Base-by-base conservation (phyloP, 2,113 vertebrate genomes). In the Python bivittatus region DNA sequence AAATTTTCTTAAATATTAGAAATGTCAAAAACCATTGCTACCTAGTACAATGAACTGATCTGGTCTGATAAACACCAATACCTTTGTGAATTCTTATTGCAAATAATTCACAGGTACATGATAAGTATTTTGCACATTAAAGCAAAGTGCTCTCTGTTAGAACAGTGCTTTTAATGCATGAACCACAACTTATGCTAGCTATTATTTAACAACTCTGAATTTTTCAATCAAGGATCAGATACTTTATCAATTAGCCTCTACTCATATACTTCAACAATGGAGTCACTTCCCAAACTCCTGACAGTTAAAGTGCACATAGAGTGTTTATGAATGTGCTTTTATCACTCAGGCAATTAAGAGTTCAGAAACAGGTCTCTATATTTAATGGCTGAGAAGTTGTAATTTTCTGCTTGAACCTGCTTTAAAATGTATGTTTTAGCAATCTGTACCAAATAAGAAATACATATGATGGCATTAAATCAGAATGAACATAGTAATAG, bases 311-410 rank as follows among this genome's bases (percentile, higher is more conserved):
- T 95, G 84, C 60, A 23, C 92, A 84, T 44, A 1, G 1, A 88
- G 90, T 64, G 13, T 96, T 96, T 95, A 93, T 88, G 91, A 95
- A 93, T 93, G 85, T 91, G n/a, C 8, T 95, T 95, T 95, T 96
- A 91, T 92, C 17, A 48, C 88, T 93, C 88, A 8, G 29, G 90
- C 93, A 96, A 95, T 96, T 97, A 96, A 93, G 61, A 89, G 88
- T 96, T 96, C 91, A 96, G 56, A 58, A 91, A 72, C 89, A 94
- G 23, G 17, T n/a, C 5, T 95, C 91, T 93, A 87, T 86, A 92
- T 94, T 91, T 94, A 22, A 23, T 92, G 64, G 1, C 56, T 94
- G 72, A 96, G 85, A 96, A 72, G 94, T 90, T 88, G 27, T 90
- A 92, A 60, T 91, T 84, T 90, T 95, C 92, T 88, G 72, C 87